Conservation (phyloP, 2,888 invertebrate genomes). For the Aquatica leii region DNA sequence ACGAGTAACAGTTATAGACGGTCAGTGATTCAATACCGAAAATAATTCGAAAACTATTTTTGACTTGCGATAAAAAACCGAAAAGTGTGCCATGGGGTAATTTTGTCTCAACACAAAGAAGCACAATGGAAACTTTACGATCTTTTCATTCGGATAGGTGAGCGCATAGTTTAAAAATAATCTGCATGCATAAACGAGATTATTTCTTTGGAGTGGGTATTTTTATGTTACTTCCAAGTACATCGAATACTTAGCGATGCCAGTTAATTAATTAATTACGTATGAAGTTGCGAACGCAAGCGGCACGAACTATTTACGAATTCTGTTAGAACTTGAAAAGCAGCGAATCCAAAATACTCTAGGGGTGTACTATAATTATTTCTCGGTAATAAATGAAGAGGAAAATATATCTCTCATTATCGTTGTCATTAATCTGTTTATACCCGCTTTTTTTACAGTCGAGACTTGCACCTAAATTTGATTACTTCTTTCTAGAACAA, state of each 20-base stretch:
- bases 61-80: neutral
- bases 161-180: conserved; percentile 27
- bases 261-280: conserved; percentile 7
- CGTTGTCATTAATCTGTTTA: too few relatives aligned
- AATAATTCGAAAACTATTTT: neutral
- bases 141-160: conserved; percentile 38
- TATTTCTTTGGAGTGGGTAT: neutral
- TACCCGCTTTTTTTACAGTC: too few relatives aligned
- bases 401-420: too few relatives aligned
- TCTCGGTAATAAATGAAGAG: too few relatives aligned
- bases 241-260: neutral
- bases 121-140: conserved; percentile 38
- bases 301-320: neutral
- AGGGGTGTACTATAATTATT: too few relatives aligned
- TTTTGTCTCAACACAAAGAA: conserved; percentile 19
- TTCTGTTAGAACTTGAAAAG: too few relatives aligned
- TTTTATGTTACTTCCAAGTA: neutral
- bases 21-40: too few relatives aligned
- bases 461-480: too few relatives aligned
- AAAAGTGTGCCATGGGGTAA: conserved; percentile 30
- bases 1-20: too few relatives aligned
- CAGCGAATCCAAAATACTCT: too few relatives aligned
- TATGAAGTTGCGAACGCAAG: neutral
- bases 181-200: conserved; percentile 18
- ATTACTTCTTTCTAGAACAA: too few relatives aligned